These are phyloP conservation scores for Hypomecis atomaria DNA, from an alignment of 2,888 invertebrate species.

Conservation along the genomic window DNA sequence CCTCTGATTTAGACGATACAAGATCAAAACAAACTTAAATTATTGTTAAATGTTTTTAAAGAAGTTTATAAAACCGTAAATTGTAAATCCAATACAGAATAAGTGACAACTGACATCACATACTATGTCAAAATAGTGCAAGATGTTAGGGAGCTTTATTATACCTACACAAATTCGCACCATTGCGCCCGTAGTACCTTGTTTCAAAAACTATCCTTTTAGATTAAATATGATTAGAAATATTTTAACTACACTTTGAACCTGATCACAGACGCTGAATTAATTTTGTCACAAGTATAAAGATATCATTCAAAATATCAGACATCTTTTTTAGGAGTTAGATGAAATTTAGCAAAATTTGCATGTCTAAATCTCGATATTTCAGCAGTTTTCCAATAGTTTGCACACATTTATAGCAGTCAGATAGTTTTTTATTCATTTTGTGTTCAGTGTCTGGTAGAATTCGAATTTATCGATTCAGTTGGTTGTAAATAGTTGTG, in stretches of 20 bases:
- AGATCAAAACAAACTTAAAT: too few species aligned
- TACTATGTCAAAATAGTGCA: neutral
- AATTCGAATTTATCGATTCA: constrained; percentile 52
- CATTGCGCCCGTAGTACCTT: constrained; percentile 51
- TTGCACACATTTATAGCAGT: constrained; percentile 61
- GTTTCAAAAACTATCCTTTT: constrained; percentile 7
- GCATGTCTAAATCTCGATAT: constrained; percentile 65
- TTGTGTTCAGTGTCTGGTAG: constrained; percentile 44
- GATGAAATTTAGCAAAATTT: constrained; percentile 52
- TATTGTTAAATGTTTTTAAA: neutral
- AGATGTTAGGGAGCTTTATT: constrained; percentile 66
- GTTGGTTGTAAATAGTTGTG: constrained; percentile 25
- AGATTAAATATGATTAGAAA: constrained; percentile 9
- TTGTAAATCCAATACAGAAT: neutral
- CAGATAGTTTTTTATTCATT: constrained; percentile 45
- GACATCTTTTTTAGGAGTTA: constrained; percentile 37
- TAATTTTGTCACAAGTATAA: constrained; percentile 25
- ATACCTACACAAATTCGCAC: constrained; percentile 83
- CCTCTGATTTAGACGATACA: too few species aligned
- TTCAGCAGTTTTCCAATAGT: constrained; percentile 61
- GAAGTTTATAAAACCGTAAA: constrained; percentile 7
- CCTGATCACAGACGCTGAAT: constrained; percentile 5
- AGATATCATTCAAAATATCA: constrained; percentile 28
- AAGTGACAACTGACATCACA: neutral
- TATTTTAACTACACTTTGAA: constrained; percentile 2